Evolutionary conservation across 2,888 invertebrate species (phyloP).

Genomic region (Cyrtodaria siliqua): DNA sequence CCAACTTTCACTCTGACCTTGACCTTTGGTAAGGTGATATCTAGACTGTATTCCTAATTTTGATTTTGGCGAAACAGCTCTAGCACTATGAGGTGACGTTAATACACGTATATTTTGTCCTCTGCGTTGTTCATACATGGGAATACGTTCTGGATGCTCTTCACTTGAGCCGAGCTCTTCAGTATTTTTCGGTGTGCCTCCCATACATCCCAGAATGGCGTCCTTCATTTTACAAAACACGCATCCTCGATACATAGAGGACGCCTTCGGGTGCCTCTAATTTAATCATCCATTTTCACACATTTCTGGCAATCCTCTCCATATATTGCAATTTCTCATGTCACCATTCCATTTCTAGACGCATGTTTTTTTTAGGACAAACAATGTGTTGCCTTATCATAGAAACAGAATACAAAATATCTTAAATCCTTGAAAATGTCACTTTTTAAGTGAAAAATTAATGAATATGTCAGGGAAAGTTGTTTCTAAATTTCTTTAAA

Average conservation of each 20-base stretch:
- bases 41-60: constrained; percentile 5
- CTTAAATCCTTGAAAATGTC: no score
- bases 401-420: no score
- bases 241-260: constrained; percentile 62
- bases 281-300: no score
- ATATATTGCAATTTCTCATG: no score
- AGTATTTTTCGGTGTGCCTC: constrained; percentile 50
- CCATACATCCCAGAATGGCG: constrained; percentile 63
- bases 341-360: no score
- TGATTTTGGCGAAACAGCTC: background rate
- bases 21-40: constrained; percentile 2
- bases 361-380: no score
- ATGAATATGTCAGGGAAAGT: no score
- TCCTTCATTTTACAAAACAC: constrained; percentile 67
- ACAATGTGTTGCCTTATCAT: no score
- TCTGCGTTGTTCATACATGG: background rate
- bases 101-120: background rate
- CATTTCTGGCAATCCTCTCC: no score
- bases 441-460: no score
- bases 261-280: background rate
- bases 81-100: background rate
- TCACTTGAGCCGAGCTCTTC: constrained; percentile 26
- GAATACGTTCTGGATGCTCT: constrained; percentile 23
- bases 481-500: no score
- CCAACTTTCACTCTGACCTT: constrained; percentile 28